Evolutionary conservation across 37 sponge, comb jelly and placozoan species (phyloP), one percentile per base, ranked within the genome.

Genomic region (Trichoplax adhaerens): DNA sequence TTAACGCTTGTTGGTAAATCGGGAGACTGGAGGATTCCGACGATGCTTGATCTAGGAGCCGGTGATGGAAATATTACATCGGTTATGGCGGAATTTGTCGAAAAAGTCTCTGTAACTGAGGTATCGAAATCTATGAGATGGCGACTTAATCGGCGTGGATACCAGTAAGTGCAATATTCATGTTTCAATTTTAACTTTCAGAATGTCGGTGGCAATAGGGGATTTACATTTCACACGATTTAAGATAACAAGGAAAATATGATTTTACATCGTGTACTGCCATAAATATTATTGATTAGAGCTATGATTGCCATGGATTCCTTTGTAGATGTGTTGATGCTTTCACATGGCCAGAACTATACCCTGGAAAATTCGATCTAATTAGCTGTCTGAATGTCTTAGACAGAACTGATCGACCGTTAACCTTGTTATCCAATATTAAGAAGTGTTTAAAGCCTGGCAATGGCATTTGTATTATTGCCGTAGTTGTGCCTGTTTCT

Each of bases 31-130:
- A 29, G 29, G 29, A 62, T 29, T 0, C 1, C 56, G 0, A 46
- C 54, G 48, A 54, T 84, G n/a, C 74, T 84, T 48, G 85, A 84
- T 51, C 76, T 84, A 60, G 85, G 85, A 48, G 84, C 85, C 54
- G 85, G 85, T 77, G 85, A 84, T 58, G 85, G 85, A 71, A 64
- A 70, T 69, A 78, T 81, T 68, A 84, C 85, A 48, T 70, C 76
- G 48, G 65, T 64, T 6, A 54, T 84, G 2, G 29, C 62, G 54
- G 48, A 56, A 4, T 2, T 65, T 59, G 62, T 8, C 7, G 55
- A 52, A 6, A 1, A 57, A 4, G 52, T 82, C 52, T 54, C 56
- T 51, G 85, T 77, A n/a, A 84, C 85, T 12, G 85, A 84, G 54
- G 58, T 58, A 0, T 84, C 83, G 0, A 0, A 46, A 3, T 59